phyloP scores from a whole-genome alignment of 1,140 invertebrate species.

The Drosophila pseudoobscura region DNA sequence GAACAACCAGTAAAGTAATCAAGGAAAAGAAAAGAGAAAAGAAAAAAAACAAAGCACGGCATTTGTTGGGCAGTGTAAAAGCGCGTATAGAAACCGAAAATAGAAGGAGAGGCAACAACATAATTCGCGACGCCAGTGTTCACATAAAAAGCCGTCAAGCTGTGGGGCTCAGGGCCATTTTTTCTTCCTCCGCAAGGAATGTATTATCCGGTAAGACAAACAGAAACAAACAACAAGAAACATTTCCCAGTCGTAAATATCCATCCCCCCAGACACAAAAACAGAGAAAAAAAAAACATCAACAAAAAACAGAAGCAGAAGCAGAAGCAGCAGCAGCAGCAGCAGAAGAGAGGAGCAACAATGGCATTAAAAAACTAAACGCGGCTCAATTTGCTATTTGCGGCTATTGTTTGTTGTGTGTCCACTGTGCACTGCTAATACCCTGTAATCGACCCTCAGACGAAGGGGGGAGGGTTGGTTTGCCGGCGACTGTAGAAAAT shows the following conservation, averaged over 20 bases:
- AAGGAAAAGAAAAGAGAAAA: neutral
- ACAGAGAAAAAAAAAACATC: neutral
- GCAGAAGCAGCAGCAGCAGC: no score
- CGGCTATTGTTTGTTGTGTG: slow-evolving; percentile 23
- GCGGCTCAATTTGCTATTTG: slow-evolving; percentile 35
- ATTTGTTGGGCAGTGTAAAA: slow-evolving; percentile 21
- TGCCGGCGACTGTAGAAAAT: no score
- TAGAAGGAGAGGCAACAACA: slow-evolving; percentile 36
- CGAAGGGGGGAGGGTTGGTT: no score
- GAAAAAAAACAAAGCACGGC: neutral
- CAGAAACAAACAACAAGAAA: slow-evolving; percentile 18
- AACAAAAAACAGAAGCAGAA: neutral
- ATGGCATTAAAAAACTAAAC: slow-evolving; percentile 20
- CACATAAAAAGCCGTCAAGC: slow-evolving; percentile 92
- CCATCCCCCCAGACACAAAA: slow-evolving; percentile 16
- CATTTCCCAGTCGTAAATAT: slow-evolving; percentile 30
- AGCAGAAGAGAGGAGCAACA: no score
- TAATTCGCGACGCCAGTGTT: slow-evolving; percentile 69
- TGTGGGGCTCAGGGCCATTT: slow-evolving; percentile 96
- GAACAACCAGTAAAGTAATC: slow-evolving; percentile 9
- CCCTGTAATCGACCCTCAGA: no score
- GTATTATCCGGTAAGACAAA: slow-evolving; percentile 93
- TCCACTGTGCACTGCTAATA: neutral
- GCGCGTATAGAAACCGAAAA: slow-evolving; percentile 7
- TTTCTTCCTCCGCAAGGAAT: slow-evolving; percentile 96